phyloP scores from a whole-genome alignment of 2,797 vertebrate species.

The Propithecus perrieri region DNA sequence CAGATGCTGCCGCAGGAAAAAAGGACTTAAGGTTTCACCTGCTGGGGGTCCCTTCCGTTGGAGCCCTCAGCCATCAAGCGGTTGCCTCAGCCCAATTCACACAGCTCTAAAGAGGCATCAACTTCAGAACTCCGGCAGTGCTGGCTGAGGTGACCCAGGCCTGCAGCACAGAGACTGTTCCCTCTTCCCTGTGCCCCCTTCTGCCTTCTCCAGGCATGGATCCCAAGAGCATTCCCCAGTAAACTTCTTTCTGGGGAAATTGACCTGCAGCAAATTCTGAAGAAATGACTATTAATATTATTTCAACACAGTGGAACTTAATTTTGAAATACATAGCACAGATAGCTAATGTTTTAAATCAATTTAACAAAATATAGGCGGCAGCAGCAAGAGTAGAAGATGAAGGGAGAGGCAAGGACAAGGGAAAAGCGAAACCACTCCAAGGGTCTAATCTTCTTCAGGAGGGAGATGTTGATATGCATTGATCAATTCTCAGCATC shows the following conservation, averaged over 20 bases:
- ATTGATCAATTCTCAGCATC: neutral
- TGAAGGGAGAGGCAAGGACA: neutral
- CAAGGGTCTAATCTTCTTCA: neutral
- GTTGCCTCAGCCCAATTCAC: neutral
- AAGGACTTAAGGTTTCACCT: neutral
- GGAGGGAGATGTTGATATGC: neutral
- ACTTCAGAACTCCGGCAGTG: neutral
- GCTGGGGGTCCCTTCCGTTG: neutral
- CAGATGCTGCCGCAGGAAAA: neutral
- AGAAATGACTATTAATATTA: neutral
- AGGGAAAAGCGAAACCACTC: neutral
- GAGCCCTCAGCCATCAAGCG: neutral
- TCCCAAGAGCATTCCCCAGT: neutral
- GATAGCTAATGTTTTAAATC: neutral
- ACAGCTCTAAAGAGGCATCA: neutral
- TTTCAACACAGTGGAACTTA: neutral
- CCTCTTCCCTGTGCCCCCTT: neutral
- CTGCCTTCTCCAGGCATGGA: neutral
- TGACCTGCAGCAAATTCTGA: neutral
- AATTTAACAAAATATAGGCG: neutral
- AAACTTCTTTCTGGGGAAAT: neutral
- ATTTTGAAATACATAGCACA: neutral
- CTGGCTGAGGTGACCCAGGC: neutral
- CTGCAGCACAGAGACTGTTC: no score
- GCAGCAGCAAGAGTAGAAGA: neutral